phyloP scores from a whole-genome alignment of 1,140 invertebrate genomes.

The Caenorhabditis tropicalis region DNA sequence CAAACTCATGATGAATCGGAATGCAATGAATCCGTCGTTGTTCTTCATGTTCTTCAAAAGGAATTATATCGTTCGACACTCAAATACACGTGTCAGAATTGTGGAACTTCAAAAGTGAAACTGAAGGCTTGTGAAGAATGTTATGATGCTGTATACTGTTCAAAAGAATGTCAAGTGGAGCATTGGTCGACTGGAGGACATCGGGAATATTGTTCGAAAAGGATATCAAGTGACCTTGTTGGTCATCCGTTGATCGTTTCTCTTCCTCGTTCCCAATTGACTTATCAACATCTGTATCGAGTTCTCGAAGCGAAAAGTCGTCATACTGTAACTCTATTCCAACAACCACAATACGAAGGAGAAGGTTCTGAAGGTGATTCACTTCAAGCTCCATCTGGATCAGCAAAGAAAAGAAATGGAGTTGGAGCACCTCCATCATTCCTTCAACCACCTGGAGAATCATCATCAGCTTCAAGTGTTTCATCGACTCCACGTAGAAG shows the following conservation, averaged over 20 bases:
- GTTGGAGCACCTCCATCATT: conserved; percentile 45
- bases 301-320: conserved; percentile 74
- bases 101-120: conserved; percentile 12
- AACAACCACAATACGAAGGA: conserved; percentile 5
- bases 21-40: conserved; percentile 55
- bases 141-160: conserved; percentile 65
- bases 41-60: conserved; percentile 54
- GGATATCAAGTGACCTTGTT: conserved; percentile 70
- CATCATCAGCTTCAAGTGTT: conserved; percentile 1
- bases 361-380: not conserved
- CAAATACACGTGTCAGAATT: conserved; percentile 44
- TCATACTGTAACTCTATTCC: conserved; percentile 58
- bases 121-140: conserved; percentile 58
- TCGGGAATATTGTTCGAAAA: conserved; percentile 42
- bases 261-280: conserved; percentile 74
- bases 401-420: conserved; percentile 16
- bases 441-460: conserved; percentile 34
- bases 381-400: not conserved
- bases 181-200: conserved; percentile 54
- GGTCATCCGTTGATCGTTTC: conserved; percentile 75
- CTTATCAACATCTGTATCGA: conserved; percentile 73
- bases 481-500: conserved; percentile 38
- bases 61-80: conserved; percentile 44
- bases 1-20: conserved; percentile 53
- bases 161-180: conserved; percentile 62